These are phyloP conservation scores for Etheostoma nigrum DNA, from an alignment of 2,797 vertebrate species.

Conservation along the genomic window DNA sequence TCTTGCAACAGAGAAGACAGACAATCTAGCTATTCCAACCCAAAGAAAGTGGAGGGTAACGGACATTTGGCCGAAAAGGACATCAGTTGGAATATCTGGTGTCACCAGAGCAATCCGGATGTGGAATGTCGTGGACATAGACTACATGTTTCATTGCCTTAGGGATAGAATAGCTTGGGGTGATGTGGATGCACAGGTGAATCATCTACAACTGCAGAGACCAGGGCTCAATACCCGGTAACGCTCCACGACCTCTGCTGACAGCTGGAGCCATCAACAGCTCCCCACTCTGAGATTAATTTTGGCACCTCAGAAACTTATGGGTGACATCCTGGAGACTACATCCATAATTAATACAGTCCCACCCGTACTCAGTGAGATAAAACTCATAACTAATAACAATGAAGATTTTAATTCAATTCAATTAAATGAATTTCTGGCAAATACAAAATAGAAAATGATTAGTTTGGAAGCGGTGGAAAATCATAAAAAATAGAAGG, in stretches of 20 bases:
- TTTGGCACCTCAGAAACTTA: too few relatives aligned
- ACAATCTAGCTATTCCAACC: too few relatives aligned
- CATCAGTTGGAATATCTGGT: too few relatives aligned
- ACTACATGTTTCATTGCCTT: conserved; percentile 1
- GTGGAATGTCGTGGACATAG: neutral
- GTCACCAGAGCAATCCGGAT: too few relatives aligned
- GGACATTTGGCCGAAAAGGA: too few relatives aligned
- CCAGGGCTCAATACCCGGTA: neutral
- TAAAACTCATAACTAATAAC: neutral
- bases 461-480: neutral
- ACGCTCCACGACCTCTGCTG: neutral
- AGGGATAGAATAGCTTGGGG: neutral
- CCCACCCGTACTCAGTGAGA: neutral
- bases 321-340: too few relatives aligned
- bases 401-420: neutral
- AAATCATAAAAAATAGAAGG: neutral
- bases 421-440: neutral
- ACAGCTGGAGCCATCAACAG: neutral
- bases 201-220: neutral
- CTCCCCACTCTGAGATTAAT: too few relatives aligned
- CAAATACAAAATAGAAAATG: neutral
- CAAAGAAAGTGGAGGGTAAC: too few relatives aligned
- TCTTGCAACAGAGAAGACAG: too few relatives aligned
- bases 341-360: neutral
- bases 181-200: neutral